Conservation (phyloP, 2,797 vertebrate species). For the Monodelphis domestica region DNA sequence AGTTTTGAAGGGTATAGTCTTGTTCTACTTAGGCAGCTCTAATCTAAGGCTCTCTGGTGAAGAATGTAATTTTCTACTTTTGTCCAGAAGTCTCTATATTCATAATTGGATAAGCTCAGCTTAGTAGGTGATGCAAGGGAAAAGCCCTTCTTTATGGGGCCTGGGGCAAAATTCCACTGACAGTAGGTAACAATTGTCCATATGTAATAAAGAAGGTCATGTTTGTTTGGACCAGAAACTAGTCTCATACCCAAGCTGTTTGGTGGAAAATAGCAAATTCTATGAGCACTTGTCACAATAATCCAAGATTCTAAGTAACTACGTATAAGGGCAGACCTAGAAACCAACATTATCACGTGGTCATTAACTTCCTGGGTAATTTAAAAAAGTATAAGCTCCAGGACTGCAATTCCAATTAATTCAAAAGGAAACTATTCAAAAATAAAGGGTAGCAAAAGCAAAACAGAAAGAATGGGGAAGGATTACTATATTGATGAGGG, state of each 20-base stretch:
- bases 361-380: background rate
- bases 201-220: too few relatives aligned
- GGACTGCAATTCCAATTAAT: background rate
- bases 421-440: background rate
- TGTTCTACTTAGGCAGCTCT: background rate
- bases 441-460: background rate
- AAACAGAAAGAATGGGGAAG: background rate
- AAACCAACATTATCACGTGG: background rate
- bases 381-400: background rate
- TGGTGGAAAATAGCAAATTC: background rate
- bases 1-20: background rate
- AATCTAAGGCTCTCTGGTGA: background rate
- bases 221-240: background rate
- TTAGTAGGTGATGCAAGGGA: background rate
- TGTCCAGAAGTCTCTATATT: background rate
- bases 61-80: background rate
- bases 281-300: background rate
- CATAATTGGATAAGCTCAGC: background rate
- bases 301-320: background rate
- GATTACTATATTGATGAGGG: background rate
- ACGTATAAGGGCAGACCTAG: background rate
- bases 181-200: background rate
- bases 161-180: background rate
- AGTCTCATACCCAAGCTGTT: background rate
- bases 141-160: background rate